Percentiles rank a stretch among this genome's conserved stretches.
Conservation (phyloP, 2,113 vertebrate species). For the Ceyx melanurus region DNA sequence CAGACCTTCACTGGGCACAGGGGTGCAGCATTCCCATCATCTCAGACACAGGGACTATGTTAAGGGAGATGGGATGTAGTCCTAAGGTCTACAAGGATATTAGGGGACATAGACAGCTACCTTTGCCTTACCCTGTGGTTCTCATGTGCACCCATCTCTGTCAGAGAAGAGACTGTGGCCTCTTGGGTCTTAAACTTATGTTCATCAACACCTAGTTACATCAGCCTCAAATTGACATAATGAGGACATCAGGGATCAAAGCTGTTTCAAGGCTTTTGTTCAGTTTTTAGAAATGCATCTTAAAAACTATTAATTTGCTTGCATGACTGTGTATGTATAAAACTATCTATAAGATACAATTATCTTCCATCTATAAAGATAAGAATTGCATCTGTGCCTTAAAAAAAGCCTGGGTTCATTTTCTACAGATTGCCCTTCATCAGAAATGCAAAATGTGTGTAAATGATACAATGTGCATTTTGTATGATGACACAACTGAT, state of each 20-base stretch:
- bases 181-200: neutral
- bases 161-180: neutral
- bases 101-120: neutral
- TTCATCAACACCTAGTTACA: neutral
- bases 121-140: neutral
- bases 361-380: neutral
- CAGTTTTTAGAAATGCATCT: neutral
- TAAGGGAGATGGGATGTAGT: neutral
- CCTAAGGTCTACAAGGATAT: accelerated
- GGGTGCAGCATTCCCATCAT: neutral
- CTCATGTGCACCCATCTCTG: accelerated
- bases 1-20: accelerated
- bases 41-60: accelerated
- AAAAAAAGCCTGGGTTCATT: constrained; percentile 23
- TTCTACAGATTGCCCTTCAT: constrained; percentile 11
- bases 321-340: neutral
- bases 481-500: neutral
- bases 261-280: constrained; percentile 28
- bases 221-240: constrained; percentile 29
- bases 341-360: neutral
- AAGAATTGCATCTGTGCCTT: neutral
- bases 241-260: constrained; percentile 42
- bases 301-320: neutral
- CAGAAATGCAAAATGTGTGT: constrained; percentile 25
- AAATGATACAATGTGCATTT: neutral